Percentiles rank a stretch among this genome's conserved stretches.
phyloP scores from a whole-genome alignment of 2,888 invertebrate species.

The Yponomeuta sedellus region DNA sequence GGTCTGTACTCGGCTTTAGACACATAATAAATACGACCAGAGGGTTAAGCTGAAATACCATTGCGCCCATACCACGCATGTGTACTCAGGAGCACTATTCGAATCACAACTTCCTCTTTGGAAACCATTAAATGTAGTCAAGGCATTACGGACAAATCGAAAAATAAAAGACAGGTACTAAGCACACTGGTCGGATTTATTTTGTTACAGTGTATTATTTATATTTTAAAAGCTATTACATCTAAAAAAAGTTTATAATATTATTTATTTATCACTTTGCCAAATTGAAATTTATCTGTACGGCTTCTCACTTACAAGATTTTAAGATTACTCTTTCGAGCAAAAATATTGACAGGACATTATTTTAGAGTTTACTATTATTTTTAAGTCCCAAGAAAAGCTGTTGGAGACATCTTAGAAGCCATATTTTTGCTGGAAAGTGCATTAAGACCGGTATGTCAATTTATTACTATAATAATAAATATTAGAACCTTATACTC shows the following conservation, averaged over 20 bases:
- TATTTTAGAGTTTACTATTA: neutral
- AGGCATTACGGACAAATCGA: no score
- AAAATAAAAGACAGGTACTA: no score
- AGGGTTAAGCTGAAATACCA: no score
- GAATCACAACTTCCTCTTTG: no score
- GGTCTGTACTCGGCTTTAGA: no score
- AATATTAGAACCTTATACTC: slow-evolving; percentile 64
- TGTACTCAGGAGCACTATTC: no score
- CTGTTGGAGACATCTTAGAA: neutral
- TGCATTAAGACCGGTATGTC: neutral
- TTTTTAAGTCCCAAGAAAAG: neutral
- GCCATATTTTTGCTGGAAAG: neutral
- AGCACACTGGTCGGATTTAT: neutral
- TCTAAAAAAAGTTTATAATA: slow-evolving; percentile 5
- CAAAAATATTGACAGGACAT: neutral
- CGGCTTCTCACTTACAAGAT: slow-evolving; percentile 39
- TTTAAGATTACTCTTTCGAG: neutral
- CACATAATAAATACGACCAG: no score
- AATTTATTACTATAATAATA: slow-evolving; percentile 28
- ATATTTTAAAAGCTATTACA: slow-evolving; percentile 10
- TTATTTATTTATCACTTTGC: slow-evolving; percentile 28
- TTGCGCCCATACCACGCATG: no score
- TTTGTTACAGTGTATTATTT: neutral
- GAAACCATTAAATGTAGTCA: no score
- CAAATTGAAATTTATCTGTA: slow-evolving; percentile 30